Evolutionary conservation across 2,888 invertebrate genomes (phyloP).

Genomic region (Molanna angustata): DNA sequence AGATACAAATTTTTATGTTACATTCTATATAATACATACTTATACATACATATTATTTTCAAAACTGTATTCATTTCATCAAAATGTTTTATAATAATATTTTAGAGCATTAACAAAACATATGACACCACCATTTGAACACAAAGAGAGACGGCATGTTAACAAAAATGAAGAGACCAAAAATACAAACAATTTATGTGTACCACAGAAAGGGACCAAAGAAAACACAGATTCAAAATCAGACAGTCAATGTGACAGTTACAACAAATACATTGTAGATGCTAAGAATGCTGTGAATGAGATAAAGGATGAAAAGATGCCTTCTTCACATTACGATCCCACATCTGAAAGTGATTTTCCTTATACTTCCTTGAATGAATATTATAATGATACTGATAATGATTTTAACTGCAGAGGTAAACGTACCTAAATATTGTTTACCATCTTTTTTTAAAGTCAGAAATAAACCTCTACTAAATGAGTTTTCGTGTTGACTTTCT

Average conservation of each 20-base stretch:
- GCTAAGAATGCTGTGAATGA: constrained; percentile 14
- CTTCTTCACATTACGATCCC: constrained; percentile 36
- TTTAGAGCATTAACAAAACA: constrained; percentile 67
- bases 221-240: constrained; percentile 17
- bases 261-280: constrained; percentile 3
- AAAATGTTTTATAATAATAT: constrained; percentile 5
- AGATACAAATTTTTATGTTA: no score
- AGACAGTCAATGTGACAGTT: constrained; percentile 11
- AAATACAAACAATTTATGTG: constrained; percentile 39
- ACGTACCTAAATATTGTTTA: no score
- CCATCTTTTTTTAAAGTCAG: no score
- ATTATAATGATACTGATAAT: constrained; percentile 41
- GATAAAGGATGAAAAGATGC: constrained; percentile 12
- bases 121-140: constrained; percentile 59
- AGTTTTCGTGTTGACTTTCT: no score
- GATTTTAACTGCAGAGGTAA: constrained; percentile 41
- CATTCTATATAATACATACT: neutral
- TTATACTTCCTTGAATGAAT: constrained; percentile 48
- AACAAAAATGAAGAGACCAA: constrained; percentile 44
- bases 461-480: no score
- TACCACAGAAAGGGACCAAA: constrained; percentile 25
- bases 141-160: constrained; percentile 47
- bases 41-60: neutral
- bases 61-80: constrained; percentile 1
- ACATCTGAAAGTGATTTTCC: constrained; percentile 50